Evolutionary conservation across 2,797 vertebrate genomes (phyloP).

Genomic region (Cryptoblepharus egeriae): DNA sequence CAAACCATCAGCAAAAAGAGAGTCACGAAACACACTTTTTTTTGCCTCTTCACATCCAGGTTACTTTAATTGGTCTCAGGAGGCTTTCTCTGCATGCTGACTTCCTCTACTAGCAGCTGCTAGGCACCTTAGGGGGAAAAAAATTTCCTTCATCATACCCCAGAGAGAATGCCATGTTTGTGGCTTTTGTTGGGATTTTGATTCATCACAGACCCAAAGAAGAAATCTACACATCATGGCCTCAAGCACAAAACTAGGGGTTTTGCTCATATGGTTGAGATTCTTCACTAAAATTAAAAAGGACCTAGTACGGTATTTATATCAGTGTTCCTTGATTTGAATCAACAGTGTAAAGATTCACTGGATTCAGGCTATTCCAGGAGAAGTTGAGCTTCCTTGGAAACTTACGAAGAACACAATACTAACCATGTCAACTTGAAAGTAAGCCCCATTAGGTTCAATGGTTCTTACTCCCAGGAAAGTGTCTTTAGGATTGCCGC

Average conservation of each 20-base stretch:
- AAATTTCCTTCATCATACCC: slow-evolving; percentile 23
- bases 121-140: slow-evolving; percentile 31
- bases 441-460: no score
- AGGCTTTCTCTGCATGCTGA: neutral
- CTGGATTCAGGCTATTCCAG: neutral
- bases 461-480: no score
- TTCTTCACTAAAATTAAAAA: neutral
- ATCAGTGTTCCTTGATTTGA: neutral
- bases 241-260: neutral
- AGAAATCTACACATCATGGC: neutral
- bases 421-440: no score
- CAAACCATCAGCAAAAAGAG: slow-evolving; percentile 42
- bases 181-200: neutral
- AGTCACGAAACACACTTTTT: slow-evolving; percentile 38
- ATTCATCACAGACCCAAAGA: neutral
- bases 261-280: neutral
- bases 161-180: slow-evolving; percentile 27
- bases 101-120: slow-evolving; percentile 45
- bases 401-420: no score
- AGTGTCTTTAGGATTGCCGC: no score
- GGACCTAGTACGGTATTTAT: no score
- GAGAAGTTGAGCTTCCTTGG: neutral
- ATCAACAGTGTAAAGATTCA: neutral
- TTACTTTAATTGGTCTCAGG: slow-evolving; percentile 65
- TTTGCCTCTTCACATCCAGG: slow-evolving; percentile 49